A percentile compares a stretch with the other conserved stretches of the same genome.
phyloP scores from a whole-genome alignment of 2,888 invertebrate species.

The Andrena chrysosceles region DNA sequence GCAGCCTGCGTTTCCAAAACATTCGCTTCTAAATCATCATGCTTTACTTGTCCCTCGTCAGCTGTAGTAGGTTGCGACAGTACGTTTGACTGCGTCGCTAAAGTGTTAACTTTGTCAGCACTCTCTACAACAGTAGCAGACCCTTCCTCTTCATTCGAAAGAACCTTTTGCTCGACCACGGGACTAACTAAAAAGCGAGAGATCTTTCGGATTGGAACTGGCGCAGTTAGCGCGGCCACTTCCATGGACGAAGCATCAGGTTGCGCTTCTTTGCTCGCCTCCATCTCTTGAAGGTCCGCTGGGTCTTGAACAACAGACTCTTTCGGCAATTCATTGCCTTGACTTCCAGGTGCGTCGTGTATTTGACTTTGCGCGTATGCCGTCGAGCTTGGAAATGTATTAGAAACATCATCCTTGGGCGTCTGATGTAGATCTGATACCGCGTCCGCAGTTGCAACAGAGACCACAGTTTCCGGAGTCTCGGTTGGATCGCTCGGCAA shows the following conservation, averaged over 20 bases:
- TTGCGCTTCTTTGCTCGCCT: constrained; percentile 53
- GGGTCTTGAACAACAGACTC: constrained; percentile 54
- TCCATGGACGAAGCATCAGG: constrained; percentile 57
- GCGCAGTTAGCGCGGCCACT: constrained; percentile 78
- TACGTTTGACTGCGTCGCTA: constrained; percentile 30
- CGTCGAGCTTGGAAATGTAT: constrained; percentile 47
- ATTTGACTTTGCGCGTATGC: constrained; percentile 51
- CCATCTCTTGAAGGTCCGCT: constrained; percentile 62
- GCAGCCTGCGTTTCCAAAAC: constrained; percentile 49
- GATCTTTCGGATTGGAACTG: constrained; percentile 89
- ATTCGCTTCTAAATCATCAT: constrained; percentile 51
- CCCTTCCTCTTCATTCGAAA: constrained; percentile 57
- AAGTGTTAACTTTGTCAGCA: constrained; percentile 33
- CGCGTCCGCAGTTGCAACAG: constrained; percentile 68
- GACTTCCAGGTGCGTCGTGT: constrained; percentile 62
- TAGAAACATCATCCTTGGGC: constrained; percentile 60
- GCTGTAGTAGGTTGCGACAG: constrained; percentile 25
- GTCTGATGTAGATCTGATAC: constrained; percentile 65
- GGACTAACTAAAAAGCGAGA: constrained; percentile 94
- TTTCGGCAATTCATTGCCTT: constrained; percentile 42
- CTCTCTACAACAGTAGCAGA: constrained; percentile 30
- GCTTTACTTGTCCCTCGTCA: constrained; percentile 51
- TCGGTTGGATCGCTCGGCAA: constrained; percentile 77
- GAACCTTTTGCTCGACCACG: constrained; percentile 87
- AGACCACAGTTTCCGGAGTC: constrained; percentile 75